These are phyloP conservation scores for Stegodyphus dumicola DNA, from an alignment of 1,140 invertebrate genomes.

Conservation along the genomic window DNA sequence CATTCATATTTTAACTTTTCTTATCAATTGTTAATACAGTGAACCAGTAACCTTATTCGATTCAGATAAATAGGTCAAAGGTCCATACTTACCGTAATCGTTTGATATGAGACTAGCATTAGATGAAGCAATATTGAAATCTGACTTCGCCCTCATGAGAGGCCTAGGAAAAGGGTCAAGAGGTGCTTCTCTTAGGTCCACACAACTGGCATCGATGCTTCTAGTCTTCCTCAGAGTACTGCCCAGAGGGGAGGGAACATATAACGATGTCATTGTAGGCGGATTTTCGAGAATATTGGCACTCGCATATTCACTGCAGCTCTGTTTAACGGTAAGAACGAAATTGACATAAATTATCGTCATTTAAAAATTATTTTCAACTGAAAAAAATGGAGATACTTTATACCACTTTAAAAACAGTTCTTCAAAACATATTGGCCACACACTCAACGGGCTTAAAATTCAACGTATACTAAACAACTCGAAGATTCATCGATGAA, in stretches of 20 bases:
- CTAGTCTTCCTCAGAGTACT: constrained; percentile 81
- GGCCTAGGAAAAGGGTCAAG: constrained; percentile 71
- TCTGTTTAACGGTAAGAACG: constrained; percentile 1
- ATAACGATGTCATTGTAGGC: not conserved
- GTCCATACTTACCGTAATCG: constrained; percentile 51
- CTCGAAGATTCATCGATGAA: no score
- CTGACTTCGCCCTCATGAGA: constrained; percentile 80
- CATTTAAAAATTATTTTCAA: not conserved
- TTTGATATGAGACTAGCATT: constrained; percentile 56
- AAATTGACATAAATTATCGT: not conserved
- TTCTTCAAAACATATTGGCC: no score
- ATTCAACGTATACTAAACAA: no score
- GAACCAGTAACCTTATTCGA: no score
- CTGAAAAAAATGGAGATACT: not conserved
- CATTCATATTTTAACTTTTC: no score
- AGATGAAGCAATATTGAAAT: constrained; percentile 83
- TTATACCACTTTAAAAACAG: not conserved
- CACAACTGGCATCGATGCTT: constrained; percentile 87
- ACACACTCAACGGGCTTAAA: no score
- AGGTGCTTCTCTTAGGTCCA: constrained; percentile 80
- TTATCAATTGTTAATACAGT: no score
- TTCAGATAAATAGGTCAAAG: no score
- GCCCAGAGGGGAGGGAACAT: constrained; percentile 64
- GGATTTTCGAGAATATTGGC: constrained; percentile 67
- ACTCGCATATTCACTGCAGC: constrained; percentile 53